These are phyloP conservation scores for Asteroscopus sphinx DNA, from an alignment of 2,888 invertebrate species.

Conservation along the genomic window DNA sequence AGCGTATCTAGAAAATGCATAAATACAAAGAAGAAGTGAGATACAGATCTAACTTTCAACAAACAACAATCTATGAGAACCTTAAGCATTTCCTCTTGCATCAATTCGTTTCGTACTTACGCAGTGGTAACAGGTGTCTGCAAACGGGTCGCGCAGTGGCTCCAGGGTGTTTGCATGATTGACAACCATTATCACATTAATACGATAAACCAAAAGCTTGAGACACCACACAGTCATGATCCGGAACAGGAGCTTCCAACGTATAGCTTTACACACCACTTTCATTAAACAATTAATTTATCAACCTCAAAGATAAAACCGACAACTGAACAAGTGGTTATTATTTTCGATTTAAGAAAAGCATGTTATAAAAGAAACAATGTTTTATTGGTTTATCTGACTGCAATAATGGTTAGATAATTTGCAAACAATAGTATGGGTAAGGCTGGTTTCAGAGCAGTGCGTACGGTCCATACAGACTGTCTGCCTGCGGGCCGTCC, in stretches of 20 bases:
- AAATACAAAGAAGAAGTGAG: conserved; percentile 77
- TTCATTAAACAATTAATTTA: conserved; percentile 6
- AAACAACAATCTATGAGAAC: conserved; percentile 84
- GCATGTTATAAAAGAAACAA: conserved; percentile 3
- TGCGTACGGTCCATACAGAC: no score
- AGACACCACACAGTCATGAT: conserved; percentile 72
- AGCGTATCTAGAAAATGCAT: conserved; percentile 84
- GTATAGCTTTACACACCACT: conserved; percentile 37
- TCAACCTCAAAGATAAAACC: not conserved
- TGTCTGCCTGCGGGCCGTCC: no score
- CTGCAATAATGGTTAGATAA: conserved; percentile 53
- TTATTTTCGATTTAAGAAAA: not conserved
- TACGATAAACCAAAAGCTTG: conserved; percentile 84
- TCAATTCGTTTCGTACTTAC: conserved; percentile 86
- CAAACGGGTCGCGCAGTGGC: conserved; percentile 81
- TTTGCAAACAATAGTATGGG: conserved; percentile 51
- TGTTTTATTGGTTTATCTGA: conserved; percentile 53
- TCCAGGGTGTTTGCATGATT: conserved; percentile 87
- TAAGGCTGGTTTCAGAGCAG: no score
- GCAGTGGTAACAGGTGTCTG: conserved; percentile 78
- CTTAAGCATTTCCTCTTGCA: conserved; percentile 82
- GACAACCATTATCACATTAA: conserved; percentile 89
- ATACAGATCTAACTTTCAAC: conserved; percentile 76
- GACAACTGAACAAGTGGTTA: not conserved
- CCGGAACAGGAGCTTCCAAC: conserved; percentile 74